Conservation (phyloP, 2,797 vertebrate genomes). For the Cebuella pygmaea region DNA sequence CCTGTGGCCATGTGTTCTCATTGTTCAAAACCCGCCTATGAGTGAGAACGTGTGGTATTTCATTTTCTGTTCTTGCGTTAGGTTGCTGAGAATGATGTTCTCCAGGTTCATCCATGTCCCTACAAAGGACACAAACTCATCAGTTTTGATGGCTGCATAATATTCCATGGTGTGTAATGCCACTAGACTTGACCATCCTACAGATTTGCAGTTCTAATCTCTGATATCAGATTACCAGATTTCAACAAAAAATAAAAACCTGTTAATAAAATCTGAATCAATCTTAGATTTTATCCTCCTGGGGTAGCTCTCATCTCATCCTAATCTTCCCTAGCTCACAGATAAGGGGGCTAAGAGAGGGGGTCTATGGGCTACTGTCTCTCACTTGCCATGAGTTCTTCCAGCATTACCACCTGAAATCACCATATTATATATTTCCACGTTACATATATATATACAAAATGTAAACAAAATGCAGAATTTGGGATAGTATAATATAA, state of each 20-base stretch:
- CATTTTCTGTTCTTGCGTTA: too few relatives aligned
- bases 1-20: too few relatives aligned
- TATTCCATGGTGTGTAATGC: too few relatives aligned
- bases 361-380: neutral
- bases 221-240: neutral
- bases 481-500: neutral
- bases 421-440: neutral
- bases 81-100: too few relatives aligned
- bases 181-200: neutral
- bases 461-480: neutral
- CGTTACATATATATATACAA: neutral
- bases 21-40: too few relatives aligned
- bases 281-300: neutral
- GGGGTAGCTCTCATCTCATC: neutral
- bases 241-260: neutral
- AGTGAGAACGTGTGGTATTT: too few relatives aligned
- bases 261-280: neutral
- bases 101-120: too few relatives aligned
- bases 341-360: neutral
- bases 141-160: too few relatives aligned
- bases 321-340: neutral
- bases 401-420: neutral
- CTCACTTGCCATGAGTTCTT: neutral
- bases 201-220: neutral
- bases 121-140: too few relatives aligned